These are phyloP conservation scores for Oasisia sp. DNA, from an alignment of 2,888 invertebrate species.

Conservation along the genomic window DNA sequence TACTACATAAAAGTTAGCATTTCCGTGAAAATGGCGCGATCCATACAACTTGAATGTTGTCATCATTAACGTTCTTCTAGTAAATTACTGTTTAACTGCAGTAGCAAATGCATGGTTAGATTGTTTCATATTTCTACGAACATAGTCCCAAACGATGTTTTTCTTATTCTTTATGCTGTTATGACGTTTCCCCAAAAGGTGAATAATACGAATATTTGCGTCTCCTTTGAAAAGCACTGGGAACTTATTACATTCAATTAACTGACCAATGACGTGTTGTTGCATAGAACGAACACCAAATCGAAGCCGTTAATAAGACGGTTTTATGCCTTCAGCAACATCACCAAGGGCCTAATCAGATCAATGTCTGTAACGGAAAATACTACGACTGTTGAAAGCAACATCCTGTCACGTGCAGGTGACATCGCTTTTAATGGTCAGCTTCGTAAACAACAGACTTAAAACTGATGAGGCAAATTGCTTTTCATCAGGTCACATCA, in stretches of 20 bases:
- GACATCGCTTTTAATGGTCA: neutral
- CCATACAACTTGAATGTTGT: too few relatives aligned
- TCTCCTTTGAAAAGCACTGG: neutral
- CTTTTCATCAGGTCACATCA: neutral
- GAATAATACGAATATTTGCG: neutral
- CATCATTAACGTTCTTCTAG: too few relatives aligned
- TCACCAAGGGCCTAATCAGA: neutral
- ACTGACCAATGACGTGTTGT: neutral
- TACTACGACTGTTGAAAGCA: neutral
- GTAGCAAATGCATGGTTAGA: too few relatives aligned
- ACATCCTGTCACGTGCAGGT: neutral
- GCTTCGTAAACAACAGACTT: neutral
- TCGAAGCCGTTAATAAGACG: neutral
- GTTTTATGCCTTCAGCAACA: neutral
- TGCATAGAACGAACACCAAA: neutral
- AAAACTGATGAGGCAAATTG: neutral
- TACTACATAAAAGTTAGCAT: too few relatives aligned
- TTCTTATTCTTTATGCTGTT: too few relatives aligned
- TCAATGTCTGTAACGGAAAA: neutral
- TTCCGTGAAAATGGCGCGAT: too few relatives aligned
- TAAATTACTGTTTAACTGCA: too few relatives aligned
- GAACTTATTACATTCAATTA: neutral
- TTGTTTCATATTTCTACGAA: too few relatives aligned
- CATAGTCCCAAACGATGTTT: too few relatives aligned
- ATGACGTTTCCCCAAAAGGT: too few relatives aligned